A percentile compares a stretch with the other conserved stretches of the same genome.
Conservation (phyloP, 1,140 invertebrate genomes). For the Drosophila lacertosa region DNA sequence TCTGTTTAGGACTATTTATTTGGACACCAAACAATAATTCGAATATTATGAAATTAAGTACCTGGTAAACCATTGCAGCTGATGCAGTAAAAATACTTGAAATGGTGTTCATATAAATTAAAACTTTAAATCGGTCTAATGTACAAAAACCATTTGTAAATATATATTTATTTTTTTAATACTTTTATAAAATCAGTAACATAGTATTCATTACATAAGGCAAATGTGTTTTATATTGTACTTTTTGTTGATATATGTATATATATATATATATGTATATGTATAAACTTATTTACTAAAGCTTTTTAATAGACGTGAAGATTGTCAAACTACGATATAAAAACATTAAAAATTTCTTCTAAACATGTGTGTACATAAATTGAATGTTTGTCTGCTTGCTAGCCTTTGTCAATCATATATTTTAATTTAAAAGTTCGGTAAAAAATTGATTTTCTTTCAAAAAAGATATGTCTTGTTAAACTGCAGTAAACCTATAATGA, state of each 20-base stretch:
- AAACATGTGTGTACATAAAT: constrained; percentile 1
- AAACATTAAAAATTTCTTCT: constrained; percentile 5
- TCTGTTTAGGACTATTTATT: too few species aligned
- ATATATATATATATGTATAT: constrained; percentile 18
- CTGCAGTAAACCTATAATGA: not conserved
- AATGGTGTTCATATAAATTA: not conserved
- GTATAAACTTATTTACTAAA: constrained; percentile 11
- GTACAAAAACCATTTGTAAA: constrained; percentile 17
- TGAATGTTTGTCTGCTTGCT: constrained; percentile 8
- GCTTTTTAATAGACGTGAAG: constrained; percentile 17
- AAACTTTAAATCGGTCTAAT: not conserved
- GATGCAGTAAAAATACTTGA: too few species aligned
- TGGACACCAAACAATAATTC: too few species aligned
- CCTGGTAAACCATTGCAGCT: too few species aligned
- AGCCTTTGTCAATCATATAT: constrained; percentile 2
- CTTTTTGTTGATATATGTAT: constrained; percentile 28
- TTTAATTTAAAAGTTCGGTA: not conserved
- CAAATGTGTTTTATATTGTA: constrained; percentile 43
- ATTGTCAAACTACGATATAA: constrained; percentile 19
- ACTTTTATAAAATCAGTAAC: constrained; percentile 51
- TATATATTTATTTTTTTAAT: constrained; percentile 43
- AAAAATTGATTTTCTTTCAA: not conserved
- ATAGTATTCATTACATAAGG: constrained; percentile 39
- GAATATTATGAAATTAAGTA: too few species aligned
- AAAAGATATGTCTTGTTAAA: not conserved